Base-by-base conservation (phyloP, 2,113 vertebrate species). In the Colistium nudipinnis region DNA sequence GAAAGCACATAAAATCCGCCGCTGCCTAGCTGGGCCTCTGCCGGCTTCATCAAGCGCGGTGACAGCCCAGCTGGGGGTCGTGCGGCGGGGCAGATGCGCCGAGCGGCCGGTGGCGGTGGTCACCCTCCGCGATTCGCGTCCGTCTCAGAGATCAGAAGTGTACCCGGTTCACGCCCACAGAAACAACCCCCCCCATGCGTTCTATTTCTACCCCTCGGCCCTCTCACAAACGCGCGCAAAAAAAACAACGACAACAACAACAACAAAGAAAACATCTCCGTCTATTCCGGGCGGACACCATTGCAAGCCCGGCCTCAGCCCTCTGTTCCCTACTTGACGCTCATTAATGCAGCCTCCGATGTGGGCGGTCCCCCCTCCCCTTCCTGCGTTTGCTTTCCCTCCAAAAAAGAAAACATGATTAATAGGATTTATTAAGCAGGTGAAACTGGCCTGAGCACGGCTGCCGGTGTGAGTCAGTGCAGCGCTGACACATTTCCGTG, bases 211-310 rank as follows among this genome's bases (percentile, higher is more conserved):
- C 62, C 76, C 48, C 76, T 62, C 2, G 27, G 24, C 51, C 14
- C 61, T 17, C 39, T n/a, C 54, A 43, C 69, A n/a, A 44, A 56
- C 77, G 7, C 60, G 38, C 65, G 19, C 68, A 78, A 47, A 69
- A 2, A n/a, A n/a, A n/a, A n/a, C n/a, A n/a, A n/a, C n/a, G n/a
- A n/a, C n/a, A n/a, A n/a, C n/a, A n/a, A n/a, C n/a, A n/a, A n/a
- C n/a, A n/a, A 55, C 22, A 63, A 53, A 76, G 63, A 88, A 54
- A 87, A 86, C 56, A 78, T 33, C 65, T 62, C 49, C 8, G 47
- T 79, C 74, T 89, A 93, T 92, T 92, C 91, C 92, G 87, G 81
- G 83, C 77, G 89, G 92, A 91, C 89, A 85, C 90, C 87, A 92
- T 92, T 92, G 92, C 70, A 79, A 83, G 62, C 75, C 51, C 22